Base-by-base conservation (phyloP, 2,888 invertebrate genomes). In the Physocephala rufipes region DNA sequence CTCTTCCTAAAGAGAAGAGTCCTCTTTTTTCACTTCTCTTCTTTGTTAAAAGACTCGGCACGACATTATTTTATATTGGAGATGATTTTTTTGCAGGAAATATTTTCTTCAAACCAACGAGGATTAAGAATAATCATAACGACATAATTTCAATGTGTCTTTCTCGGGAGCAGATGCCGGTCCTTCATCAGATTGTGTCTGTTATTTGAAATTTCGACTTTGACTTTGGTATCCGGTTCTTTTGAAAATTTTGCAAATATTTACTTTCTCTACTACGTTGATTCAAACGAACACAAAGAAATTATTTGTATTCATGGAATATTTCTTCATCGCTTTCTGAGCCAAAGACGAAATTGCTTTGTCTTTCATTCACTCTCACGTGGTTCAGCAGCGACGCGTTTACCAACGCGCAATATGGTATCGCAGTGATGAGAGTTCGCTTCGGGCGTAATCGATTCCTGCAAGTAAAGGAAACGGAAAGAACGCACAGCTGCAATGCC, bases 211-310 rank as follows among this genome's bases (percentile, higher is more conserved):
- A 62, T 30, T 62, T 62, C 36, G 36, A 62, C 62, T 62, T 62
- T 36, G 36, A 62, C 62, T 62, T 62, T 24, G 21, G 36, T 43
- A 62, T 62, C 62, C 62, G 62, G 62, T 43, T 62, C 36, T 62
- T 43, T 16, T 12, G 36, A 30, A 62, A 19, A 19, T 55, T 55
- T 21, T 19, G 55, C 55, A 55, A 30, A 61, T 61, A 30, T 61
- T 28, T 61, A 61, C 30, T 61, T 61, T 61, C 5, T 36, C n/a
- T 3, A 36, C 36, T 30, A 61, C n/a, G n/a, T n/a, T 61, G 28
- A 61, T 61, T 36, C 13, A n/a, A n/a, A 28, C 36, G 53, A 64
- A 45, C 43, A 21, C 63, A 62, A 62, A 45, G 63, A 64, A 64
- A 19, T 16, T 64, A n/a, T 21, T 64, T 47, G 49, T 49, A 64